Conservation (phyloP, 2,888 invertebrate species). For the Catocala nupta region DNA sequence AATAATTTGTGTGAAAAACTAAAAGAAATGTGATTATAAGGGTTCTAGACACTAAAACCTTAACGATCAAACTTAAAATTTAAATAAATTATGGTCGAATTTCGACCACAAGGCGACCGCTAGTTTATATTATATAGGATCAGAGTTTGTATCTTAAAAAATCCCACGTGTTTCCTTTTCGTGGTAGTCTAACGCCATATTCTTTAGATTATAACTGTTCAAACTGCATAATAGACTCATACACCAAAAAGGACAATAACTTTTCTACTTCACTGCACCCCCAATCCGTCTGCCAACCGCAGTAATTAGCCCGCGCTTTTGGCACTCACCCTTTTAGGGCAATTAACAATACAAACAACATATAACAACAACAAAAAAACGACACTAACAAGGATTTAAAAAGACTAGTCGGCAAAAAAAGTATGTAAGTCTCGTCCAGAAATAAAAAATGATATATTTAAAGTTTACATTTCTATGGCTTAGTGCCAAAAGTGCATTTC, state of each 20-base stretch:
- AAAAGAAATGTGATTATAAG: too few relatives aligned
- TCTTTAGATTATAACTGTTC: too few relatives aligned
- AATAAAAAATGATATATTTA: conserved; percentile 28
- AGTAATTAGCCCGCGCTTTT: conserved; percentile 23
- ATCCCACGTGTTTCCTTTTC: too few relatives aligned
- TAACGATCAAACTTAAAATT: too few relatives aligned
- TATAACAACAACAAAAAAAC: not conserved
- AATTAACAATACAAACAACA: not conserved
- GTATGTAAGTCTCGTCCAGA: conserved; percentile 18
- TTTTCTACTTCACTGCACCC: not conserved
- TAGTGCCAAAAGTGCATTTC: conserved; percentile 51
- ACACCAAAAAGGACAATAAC: not conserved
- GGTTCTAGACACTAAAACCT: too few relatives aligned
- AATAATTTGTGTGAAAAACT: too few relatives aligned
- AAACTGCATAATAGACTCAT: not conserved
- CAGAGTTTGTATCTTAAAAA: too few relatives aligned
- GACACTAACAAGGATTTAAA: not conserved
- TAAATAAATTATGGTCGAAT: too few relatives aligned
- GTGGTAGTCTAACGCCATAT: too few relatives aligned
- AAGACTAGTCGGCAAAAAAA: conserved; percentile 4
- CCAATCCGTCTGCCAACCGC: not conserved
- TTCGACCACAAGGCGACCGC: too few relatives aligned
- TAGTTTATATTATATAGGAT: too few relatives aligned
- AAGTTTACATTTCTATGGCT: conserved; percentile 40
- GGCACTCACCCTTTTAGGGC: conserved; percentile 4